A percentile compares a stretch with the other conserved stretches of the same genome.
phyloP scores from a whole-genome alignment of 2,113 vertebrate genomes.

The Pseudolaguvia tuberculata region DNA sequence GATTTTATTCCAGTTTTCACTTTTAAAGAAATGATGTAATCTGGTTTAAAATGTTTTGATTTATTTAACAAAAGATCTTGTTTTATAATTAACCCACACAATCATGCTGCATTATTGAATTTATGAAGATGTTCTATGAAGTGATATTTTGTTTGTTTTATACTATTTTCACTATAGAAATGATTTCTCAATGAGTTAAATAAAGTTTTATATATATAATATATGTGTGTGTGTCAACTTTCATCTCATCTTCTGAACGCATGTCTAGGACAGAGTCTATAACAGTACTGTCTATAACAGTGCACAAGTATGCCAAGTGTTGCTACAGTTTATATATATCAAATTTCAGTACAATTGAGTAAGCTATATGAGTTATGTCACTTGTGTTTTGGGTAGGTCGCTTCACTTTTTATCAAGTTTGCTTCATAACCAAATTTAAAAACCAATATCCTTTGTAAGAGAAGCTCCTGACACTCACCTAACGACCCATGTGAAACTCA shows the following conservation, averaged over 20 bases:
- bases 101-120: not conserved
- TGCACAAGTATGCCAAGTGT: too few species aligned
- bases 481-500: slow-evolving; percentile 19
- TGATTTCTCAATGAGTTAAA: slow-evolving; percentile 3
- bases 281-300: too few species aligned
- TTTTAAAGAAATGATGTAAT: not conserved
- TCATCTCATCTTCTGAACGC: too few species aligned
- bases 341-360: not conserved
- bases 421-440: not conserved
- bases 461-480: slow-evolving; percentile 8
- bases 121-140: not conserved
- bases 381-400: not conserved
- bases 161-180: not conserved
- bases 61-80: not conserved
- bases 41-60: not conserved
- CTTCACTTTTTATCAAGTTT: not conserved
- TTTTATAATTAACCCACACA: not conserved
- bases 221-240: too few species aligned
- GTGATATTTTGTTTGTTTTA: not conserved
- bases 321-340: not conserved
- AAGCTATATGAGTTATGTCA: not conserved
- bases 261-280: too few species aligned
- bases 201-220: slow-evolving; percentile 10
- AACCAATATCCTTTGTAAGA: slow-evolving; percentile 30
- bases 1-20: slow-evolving; percentile 11